Percentiles rank a stretch among this genome's conserved stretches.
phyloP scores from a whole-genome alignment of 2,797 vertebrate genomes.

The Halcyon badia region DNA sequence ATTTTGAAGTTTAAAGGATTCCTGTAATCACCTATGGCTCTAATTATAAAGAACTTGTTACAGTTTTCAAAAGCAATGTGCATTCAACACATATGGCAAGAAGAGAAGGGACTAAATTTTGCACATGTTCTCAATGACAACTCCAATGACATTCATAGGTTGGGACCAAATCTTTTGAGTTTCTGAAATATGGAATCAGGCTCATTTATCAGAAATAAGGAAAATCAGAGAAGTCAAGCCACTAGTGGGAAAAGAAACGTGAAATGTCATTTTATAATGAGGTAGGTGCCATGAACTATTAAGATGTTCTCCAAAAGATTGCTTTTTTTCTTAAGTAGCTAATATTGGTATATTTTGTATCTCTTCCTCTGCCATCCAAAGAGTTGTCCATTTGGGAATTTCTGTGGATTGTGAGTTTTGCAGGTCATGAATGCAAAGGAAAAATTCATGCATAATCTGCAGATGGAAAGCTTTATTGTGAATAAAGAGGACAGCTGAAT shows the following conservation, averaged over 20 bases:
- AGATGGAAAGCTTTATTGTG: neutral
- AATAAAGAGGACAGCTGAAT: neutral
- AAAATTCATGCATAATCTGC: neutral
- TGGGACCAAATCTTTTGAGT: neutral
- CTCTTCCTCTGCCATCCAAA: neutral
- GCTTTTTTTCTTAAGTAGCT: neutral
- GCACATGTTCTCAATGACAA: fast-evolving
- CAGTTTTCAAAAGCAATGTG: neutral
- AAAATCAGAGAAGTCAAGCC: neutral
- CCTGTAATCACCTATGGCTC: neutral
- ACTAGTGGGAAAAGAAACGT: neutral
- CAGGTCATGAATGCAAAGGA: neutral
- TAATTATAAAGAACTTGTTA: neutral
- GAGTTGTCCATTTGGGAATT: neutral
- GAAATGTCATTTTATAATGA: neutral
- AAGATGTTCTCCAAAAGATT: fast-evolving
- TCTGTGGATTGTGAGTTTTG: neutral
- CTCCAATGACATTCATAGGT: neutral
- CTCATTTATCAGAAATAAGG: neutral
- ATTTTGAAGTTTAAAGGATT: neutral
- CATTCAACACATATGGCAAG: neutral
- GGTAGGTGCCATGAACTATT: neutral
- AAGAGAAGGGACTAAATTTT: neutral
- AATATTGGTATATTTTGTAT: neutral
- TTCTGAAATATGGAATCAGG: neutral